Evolutionary conservation across 2,797 vertebrate genomes (phyloP).

Genomic region (Tragelaphus eurycerus): DNA sequence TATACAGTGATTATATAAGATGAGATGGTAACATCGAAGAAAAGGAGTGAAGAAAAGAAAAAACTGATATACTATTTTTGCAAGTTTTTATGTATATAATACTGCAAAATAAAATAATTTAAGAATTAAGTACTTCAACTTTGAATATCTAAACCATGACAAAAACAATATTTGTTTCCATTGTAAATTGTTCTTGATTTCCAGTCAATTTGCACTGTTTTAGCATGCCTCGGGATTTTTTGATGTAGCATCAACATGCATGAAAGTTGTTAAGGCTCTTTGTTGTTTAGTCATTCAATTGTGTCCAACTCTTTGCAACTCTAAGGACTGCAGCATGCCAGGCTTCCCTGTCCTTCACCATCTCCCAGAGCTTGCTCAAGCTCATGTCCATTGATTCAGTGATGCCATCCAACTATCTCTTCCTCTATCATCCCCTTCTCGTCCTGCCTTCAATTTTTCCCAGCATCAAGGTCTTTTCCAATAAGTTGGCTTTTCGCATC

Average conservation of each 20-base stretch:
- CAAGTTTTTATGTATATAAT: not conserved
- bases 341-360: not conserved
- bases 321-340: not conserved
- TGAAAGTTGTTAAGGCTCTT: not conserved
- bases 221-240: not conserved
- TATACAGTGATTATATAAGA: not conserved
- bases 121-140: not conserved
- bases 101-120: not conserved
- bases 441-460: not conserved
- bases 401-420: not conserved
- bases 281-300: not conserved
- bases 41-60: not conserved
- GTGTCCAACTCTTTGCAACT: not conserved
- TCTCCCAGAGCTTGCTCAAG: not conserved
- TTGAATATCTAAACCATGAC: not conserved
- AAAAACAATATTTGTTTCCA: not conserved
- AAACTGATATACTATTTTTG: not conserved
- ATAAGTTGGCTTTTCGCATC: not conserved
- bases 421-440: not conserved
- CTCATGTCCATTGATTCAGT: not conserved
- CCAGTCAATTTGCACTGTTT: not conserved
- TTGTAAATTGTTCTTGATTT: constrained; percentile 15
- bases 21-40: not conserved
- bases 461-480: not conserved
- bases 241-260: not conserved